These are phyloP conservation scores for Oncopodura yosiiana DNA, from an alignment of 1,140 invertebrate species.

Conservation along the genomic window DNA sequence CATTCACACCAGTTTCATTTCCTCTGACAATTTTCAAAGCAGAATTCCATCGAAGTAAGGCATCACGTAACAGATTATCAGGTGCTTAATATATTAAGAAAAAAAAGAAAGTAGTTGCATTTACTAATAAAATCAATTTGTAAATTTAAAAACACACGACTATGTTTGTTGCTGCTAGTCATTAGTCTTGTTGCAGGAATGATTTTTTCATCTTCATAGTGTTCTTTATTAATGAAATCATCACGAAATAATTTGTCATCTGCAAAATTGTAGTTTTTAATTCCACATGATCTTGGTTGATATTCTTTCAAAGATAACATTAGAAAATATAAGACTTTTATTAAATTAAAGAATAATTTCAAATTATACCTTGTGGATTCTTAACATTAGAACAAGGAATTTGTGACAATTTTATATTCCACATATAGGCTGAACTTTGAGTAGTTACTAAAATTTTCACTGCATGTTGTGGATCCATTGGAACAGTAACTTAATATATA, in stretches of 20 bases:
- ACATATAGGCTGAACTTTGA: conserved; percentile 38
- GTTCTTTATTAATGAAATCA: no score
- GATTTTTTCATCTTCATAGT: no score
- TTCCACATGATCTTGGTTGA: not conserved
- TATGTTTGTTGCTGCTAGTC: no score
- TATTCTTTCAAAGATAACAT: not conserved
- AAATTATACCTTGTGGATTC: conserved; percentile 5
- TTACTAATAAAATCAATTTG: no score
- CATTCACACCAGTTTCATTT: conserved; percentile 30
- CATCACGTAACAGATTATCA: conserved; percentile 2
- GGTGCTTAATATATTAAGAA: no score
- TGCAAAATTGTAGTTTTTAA: not conserved
- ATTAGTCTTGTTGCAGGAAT: no score
- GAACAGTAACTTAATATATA: conserved; percentile 38
- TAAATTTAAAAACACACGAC: no score
- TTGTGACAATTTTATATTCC: conserved; percentile 39
- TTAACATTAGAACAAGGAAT: conserved; percentile 36
- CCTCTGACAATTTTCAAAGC: conserved; percentile 21
- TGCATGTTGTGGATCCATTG: conserved; percentile 36
- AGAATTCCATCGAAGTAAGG: not conserved
- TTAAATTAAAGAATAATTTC: not conserved
- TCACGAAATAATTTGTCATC: no score
- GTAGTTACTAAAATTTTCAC: conserved; percentile 38
- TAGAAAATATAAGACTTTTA: not conserved
- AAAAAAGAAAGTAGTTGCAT: no score